Conservation (phyloP, 2,113 vertebrate genomes). For the Otis tarda region DNA sequence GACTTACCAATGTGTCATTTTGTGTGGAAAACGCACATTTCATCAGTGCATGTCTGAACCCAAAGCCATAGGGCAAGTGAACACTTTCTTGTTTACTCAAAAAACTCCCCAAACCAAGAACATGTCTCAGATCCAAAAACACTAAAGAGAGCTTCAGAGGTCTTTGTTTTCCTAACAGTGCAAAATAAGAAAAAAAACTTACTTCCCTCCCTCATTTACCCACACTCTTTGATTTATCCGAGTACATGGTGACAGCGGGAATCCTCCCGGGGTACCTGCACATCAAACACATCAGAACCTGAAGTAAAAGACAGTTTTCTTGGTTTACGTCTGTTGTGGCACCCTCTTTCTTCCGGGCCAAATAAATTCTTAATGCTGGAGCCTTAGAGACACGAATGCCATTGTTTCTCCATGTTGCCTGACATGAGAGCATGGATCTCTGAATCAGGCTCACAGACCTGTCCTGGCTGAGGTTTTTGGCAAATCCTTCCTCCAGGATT, state of each 20-base stretch:
- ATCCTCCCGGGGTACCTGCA: neutral
- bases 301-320: neutral
- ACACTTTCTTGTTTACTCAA: neutral
- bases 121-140: neutral
- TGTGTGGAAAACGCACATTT: neutral
- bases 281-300: neutral
- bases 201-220: neutral
- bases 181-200: neutral
- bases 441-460: neutral
- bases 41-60: fast-evolving
- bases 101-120: neutral
- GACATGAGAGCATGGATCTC: fast-evolving
- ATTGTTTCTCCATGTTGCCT: fast-evolving
- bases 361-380: neutral
- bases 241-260: neutral
- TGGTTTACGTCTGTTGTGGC: neutral
- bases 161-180: neutral
- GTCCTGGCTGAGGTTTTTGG: neutral
- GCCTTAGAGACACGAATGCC: neutral
- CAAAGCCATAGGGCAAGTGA: neutral
- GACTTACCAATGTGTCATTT: fast-evolving
- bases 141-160: neutral
- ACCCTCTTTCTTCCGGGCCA: neutral
- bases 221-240: neutral
- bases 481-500: neutral